Base-by-base conservation (phyloP, 2,113 vertebrate species). In the Siniperca knerii region DNA sequence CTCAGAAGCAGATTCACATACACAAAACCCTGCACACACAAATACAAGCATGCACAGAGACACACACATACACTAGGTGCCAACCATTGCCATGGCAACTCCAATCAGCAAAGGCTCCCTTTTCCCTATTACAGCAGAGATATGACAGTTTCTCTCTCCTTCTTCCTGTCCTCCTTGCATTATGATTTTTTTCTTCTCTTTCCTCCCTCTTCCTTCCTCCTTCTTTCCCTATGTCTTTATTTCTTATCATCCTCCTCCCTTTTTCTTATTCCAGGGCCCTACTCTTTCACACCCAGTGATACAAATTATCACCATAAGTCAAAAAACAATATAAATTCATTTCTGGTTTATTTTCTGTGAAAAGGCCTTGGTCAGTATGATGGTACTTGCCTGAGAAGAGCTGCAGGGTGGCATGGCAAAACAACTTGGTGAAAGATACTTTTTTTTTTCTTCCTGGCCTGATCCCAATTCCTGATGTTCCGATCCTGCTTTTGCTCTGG, bases 71-170 rank as follows among this genome's bases (percentile, higher is more conserved):
- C 67, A 85, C 86, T 75, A 81, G 83, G 90, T 92, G 90, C 89
- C 93, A 93, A 54, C 87, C 82, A 88, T 94, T 77, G 75, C 92
- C 91, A 93, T 94, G 91, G 94, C 77, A 92, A 94, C 94, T 92
- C 87, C 86, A 93, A 94, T 94, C 93, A 94, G 86, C 78, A 91
- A 88, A 88, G 87, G 79, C 87, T 90, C 84, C 84, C 65, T 90
- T 93, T 89, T 85, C 85, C 88, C 89, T 73, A 92, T 92, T 91
- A 91, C 78, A 85, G 86, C 25, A 8, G 82, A 78, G 88, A 93
- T 82, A 88, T 93, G 91, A 92, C 91, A 92, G 91, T 87, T 92
- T 83, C 81, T 87, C 81, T 75, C 73, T 89, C 77, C 78, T 82
- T 79, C 77, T 75, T 82, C 81, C 71, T 83, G 78, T 72, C 77